Evolutionary conservation across 2,888 invertebrate species (phyloP).

Genomic region (Cryptocheilus praepositus): DNA sequence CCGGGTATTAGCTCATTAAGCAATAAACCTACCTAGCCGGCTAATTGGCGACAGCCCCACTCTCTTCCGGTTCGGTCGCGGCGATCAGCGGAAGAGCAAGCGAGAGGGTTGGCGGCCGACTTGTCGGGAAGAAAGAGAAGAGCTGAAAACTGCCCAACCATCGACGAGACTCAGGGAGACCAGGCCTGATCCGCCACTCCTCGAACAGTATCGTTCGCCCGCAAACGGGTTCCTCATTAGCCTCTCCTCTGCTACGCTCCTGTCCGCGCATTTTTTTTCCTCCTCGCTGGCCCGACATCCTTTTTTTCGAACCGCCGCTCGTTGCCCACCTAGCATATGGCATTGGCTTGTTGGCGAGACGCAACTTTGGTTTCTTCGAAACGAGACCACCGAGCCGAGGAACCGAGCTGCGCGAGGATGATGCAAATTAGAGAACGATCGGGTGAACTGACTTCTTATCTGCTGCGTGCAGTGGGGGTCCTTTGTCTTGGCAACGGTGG

Average conservation of each 20-base stretch:
- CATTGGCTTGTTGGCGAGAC: conserved; percentile 7
- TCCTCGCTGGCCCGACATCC: conserved; percentile 3
- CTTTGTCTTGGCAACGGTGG: conserved; percentile 30
- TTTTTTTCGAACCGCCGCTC: conserved; percentile 14
- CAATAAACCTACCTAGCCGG: conserved; percentile 67
- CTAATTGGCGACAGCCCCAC: conserved; percentile 66
- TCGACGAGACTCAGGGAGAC: conserved; percentile 11
- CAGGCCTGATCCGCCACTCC: conserved; percentile 43
- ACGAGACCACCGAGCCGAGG: conserved; percentile 17
- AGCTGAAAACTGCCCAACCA: conserved; percentile 28
- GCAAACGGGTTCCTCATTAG: conserved; percentile 57
- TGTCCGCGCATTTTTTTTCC: not conserved
- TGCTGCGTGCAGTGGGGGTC: conserved; percentile 22
- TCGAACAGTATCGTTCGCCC: conserved; percentile 47
- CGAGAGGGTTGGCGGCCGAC: not conserved
- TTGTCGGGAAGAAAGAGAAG: conserved; percentile 4
- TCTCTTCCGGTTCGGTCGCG: conserved; percentile 60
- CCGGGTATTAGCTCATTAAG: conserved; percentile 69
- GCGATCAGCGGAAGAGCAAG: conserved; percentile 40
- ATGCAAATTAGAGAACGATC: conserved; percentile 40
- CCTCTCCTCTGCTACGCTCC: conserved; percentile 32
- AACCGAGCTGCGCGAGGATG: conserved; percentile 5
- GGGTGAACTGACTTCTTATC: conserved; percentile 29
- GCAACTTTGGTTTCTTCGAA: conserved; percentile 29
- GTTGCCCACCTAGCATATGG: conserved; percentile 17